phyloP scores from a whole-genome alignment of 2,888 invertebrate species.

The Conomelus anceps region DNA sequence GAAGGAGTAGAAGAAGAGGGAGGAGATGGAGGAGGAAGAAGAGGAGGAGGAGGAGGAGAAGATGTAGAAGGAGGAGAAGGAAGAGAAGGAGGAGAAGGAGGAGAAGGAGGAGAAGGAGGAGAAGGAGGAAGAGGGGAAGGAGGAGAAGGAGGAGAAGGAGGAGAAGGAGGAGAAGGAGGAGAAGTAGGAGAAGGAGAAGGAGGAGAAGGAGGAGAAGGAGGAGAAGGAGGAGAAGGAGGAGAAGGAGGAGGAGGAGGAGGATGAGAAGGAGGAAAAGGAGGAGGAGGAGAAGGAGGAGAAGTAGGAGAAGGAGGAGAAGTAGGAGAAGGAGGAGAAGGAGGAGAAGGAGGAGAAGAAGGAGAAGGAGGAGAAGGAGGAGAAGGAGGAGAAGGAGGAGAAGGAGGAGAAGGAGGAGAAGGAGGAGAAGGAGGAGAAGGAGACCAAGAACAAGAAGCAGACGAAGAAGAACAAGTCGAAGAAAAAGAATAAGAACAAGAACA shows the following conservation, averaged over 20 bases:
- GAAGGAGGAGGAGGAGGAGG: too few relatives aligned
- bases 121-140: neutral
- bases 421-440: neutral
- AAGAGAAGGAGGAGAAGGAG: neutral
- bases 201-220: too few relatives aligned
- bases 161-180: neutral
- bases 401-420: neutral
- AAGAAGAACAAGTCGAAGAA: neutral
- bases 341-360: neutral
- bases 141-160: neutral
- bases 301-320: too few relatives aligned
- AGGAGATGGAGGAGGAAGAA: too few relatives aligned
- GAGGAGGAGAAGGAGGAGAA: too few relatives aligned
- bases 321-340: neutral
- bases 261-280: too few relatives aligned
- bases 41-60: neutral
- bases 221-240: too few relatives aligned
- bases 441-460: neutral
- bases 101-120: neutral
- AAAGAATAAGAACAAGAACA: too few relatives aligned
- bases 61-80: neutral
- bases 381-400: too few relatives aligned
- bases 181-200: neutral
- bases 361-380: neutral
- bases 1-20: too few relatives aligned